phyloP scores from a whole-genome alignment of 2,797 vertebrate genomes.

The Limosa lapponica region DNA sequence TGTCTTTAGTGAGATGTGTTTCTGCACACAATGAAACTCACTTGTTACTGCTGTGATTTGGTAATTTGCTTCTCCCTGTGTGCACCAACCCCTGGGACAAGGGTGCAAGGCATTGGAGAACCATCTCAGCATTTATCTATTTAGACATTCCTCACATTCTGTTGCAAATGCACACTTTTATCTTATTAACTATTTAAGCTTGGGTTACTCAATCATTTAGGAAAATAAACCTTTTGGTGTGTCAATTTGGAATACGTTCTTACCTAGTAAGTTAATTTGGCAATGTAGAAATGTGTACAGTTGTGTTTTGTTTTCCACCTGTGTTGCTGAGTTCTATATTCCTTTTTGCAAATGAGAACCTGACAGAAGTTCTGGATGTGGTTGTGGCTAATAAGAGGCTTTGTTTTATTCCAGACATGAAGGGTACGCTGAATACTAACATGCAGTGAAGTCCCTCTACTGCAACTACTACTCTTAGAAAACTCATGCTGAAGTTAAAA shows the following conservation, averaged over 20 bases:
- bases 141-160: background rate
- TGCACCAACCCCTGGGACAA: background rate
- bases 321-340: background rate
- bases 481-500: background rate
- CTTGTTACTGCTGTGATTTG: background rate
- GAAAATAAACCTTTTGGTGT: background rate
- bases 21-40: background rate
- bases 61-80: background rate
- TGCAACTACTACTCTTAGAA: accelerated
- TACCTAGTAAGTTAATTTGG: background rate
- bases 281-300: background rate
- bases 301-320: background rate
- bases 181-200: background rate
- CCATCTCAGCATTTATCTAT: background rate
- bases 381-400: background rate
- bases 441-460: background rate
- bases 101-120: background rate
- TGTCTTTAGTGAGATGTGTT: background rate
- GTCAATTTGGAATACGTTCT: background rate
- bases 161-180: background rate
- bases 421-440: background rate
- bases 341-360: background rate
- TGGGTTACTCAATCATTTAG: background rate
- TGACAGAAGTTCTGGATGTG: background rate
- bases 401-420: background rate